Evolutionary conservation across 2,113 vertebrate genomes (phyloP).

Genomic region (Chionodraco myersi): DNA sequence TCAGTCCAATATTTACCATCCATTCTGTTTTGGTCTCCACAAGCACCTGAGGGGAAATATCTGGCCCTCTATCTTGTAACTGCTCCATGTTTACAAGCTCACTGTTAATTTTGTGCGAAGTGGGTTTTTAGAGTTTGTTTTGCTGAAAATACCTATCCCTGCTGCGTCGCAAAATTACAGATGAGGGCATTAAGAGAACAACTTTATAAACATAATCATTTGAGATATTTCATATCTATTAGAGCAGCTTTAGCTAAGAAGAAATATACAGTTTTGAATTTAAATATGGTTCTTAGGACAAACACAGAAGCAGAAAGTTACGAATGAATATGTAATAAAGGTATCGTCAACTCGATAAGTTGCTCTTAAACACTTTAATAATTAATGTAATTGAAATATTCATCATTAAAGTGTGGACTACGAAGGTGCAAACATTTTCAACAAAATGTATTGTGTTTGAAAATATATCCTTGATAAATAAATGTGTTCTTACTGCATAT

Average conservation of each 20-base stretch:
- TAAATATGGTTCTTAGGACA: neutral
- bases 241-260: neutral
- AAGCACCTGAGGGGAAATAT: neutral
- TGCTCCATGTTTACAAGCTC: neutral
- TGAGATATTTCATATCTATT: neutral
- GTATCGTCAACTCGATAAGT: neutral
- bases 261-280: neutral
- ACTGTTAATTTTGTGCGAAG: neutral
- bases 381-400: neutral
- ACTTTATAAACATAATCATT: no score
- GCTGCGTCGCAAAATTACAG: no score
- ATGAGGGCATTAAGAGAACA: no score
- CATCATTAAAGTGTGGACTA: neutral
- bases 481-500: neutral
- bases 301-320: neutral
- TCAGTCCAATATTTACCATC: neutral
- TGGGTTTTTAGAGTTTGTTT: neutral
- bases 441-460: neutral
- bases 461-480: neutral
- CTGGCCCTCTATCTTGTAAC: neutral
- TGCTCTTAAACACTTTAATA: neutral
- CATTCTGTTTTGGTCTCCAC: neutral
- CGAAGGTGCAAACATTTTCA: no score
- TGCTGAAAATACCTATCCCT: neutral
- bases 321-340: neutral